Base-by-base conservation (phyloP, 2,797 vertebrate species). In the Tadarida brasiliensis region DNA sequence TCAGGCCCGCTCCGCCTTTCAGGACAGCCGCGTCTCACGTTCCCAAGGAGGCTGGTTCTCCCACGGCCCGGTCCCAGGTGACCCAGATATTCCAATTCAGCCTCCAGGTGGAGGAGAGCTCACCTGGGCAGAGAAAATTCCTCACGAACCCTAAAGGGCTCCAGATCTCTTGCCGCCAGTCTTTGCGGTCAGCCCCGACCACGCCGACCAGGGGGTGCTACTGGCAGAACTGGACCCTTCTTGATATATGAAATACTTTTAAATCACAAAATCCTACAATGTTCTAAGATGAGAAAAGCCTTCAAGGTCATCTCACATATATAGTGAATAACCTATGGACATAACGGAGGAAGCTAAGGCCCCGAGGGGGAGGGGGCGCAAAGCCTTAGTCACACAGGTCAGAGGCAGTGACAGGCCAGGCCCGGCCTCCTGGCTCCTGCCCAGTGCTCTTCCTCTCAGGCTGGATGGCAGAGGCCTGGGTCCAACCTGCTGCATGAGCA, bases 41-140 rank as follows among this genome's bases (percentile, higher is more conserved):
- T 78, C 44, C 86, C 59, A 11, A 19, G 54, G 85, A 87, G 47
- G n/a, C 9, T 0, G 15, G 71, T 22, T 80, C 74, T 92, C 76
- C 82, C 30, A 14, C 0, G 2, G 57, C 67, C 65, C 3, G 0
- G 54, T 87, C 61, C 82, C 61, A 51, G 33, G 82, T 85, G 94
- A 93, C 73, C 81, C 70, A 56, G 47, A 77, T 84, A 56, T 10
- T 91, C 94, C 54, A 74, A 33, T 30, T 73, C 59, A 22, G 30
- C 61, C 22, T 77, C 78, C 57, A 61, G 51, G 56, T 12, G 30
- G 67, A 82, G 47, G 65, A 39, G 0, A 51, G 76, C n/a, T 73
- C 33, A 47, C 54, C 91, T 7, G 17, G 4, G 2, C 54, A 26
- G 30, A 78, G 16, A 15, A 84, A 47, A 56, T 14, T 51, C 82